phyloP scores from a whole-genome alignment of 2,888 invertebrate species.

The Oxystoma pomonae region DNA sequence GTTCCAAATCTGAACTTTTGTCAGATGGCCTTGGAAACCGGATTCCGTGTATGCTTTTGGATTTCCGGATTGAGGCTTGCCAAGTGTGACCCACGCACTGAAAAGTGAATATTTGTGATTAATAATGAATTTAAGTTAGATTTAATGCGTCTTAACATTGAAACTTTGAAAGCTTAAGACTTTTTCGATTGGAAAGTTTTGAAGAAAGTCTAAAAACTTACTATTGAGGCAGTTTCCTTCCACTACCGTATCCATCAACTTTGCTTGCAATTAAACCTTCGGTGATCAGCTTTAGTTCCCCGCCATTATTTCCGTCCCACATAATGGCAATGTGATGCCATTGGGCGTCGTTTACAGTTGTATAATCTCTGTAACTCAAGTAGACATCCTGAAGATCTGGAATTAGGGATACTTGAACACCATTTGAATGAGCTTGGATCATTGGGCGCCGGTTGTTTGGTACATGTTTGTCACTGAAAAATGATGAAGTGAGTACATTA shows the following conservation, averaged over 20 bases:
- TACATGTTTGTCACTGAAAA: constrained; percentile 57
- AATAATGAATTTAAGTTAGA: too few species aligned
- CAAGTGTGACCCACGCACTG: constrained; percentile 89
- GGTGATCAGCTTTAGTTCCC: constrained; percentile 86
- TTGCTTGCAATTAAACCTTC: constrained; percentile 94
- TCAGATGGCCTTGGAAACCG: constrained; percentile 94
- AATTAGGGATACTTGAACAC: constrained; percentile 89
- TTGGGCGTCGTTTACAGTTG: constrained; percentile 91
- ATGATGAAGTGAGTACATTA: too few species aligned
- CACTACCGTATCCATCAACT: constrained; percentile 82
- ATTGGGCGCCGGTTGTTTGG: constrained; percentile 74
- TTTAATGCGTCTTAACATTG: too few species aligned
- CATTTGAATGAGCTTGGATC: constrained; percentile 87
- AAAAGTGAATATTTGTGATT: constrained; percentile 40
- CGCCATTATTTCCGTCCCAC: constrained; percentile 87
- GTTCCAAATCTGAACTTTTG: constrained; percentile 93
- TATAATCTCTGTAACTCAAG: constrained; percentile 85
- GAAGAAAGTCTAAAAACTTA: too few species aligned
- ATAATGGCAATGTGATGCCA: constrained; percentile 95
- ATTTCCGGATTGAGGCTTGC: constrained; percentile 80
- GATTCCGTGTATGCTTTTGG: constrained; percentile 80
- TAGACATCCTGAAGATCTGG: constrained; percentile 85
- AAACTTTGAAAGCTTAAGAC: too few species aligned
- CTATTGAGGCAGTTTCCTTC: constrained; percentile 77
- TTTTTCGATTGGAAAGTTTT: too few species aligned